phyloP scores from a whole-genome alignment of 1,140 invertebrate genomes.

The Meloidogyne chitwoodi region DNA sequence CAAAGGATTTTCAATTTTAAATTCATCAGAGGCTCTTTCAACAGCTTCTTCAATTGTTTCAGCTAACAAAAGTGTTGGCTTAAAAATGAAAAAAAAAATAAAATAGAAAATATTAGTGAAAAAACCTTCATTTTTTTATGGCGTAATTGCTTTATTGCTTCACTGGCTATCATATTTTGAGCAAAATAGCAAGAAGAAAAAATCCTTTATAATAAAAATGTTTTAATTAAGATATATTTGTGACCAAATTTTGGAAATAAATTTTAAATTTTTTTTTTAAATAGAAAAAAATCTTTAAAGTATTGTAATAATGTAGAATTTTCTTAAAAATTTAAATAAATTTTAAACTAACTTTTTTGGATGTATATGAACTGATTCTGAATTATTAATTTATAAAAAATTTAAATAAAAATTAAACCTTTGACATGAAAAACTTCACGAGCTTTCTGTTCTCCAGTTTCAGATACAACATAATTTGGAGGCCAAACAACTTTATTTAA shows the following conservation, averaged over 20 bases:
- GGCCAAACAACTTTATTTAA: conserved; percentile 60
- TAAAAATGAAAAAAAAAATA: conserved; percentile 19
- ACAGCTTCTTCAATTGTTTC: conserved; percentile 52
- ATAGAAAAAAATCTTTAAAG: no score
- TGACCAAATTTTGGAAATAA: no score
- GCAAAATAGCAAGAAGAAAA: conserved; percentile 42
- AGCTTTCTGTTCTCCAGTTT: conserved; percentile 53
- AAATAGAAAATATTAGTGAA: background rate
- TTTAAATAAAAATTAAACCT: background rate
- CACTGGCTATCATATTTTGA: conserved; percentile 53
- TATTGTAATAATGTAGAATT: no score
- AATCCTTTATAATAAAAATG: no score
- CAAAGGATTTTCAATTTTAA: conserved; percentile 46
- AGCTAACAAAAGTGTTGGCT: conserved; percentile 44
- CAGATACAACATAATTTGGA: conserved; percentile 53
- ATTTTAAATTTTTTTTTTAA: no score
- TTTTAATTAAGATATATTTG: background rate
- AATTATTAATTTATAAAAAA: background rate
- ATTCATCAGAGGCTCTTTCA: conserved; percentile 48
- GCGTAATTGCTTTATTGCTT: conserved; percentile 50
- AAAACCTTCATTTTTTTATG: conserved; percentile 44
- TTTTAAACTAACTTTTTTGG: conserved; percentile 37
- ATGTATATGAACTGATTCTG: conserved; percentile 44
- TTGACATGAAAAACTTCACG: conserved; percentile 57
- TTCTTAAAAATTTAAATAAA: background rate